phyloP scores from a whole-genome alignment of 2,888 invertebrate species.

The Augochlorella aurata region DNA sequence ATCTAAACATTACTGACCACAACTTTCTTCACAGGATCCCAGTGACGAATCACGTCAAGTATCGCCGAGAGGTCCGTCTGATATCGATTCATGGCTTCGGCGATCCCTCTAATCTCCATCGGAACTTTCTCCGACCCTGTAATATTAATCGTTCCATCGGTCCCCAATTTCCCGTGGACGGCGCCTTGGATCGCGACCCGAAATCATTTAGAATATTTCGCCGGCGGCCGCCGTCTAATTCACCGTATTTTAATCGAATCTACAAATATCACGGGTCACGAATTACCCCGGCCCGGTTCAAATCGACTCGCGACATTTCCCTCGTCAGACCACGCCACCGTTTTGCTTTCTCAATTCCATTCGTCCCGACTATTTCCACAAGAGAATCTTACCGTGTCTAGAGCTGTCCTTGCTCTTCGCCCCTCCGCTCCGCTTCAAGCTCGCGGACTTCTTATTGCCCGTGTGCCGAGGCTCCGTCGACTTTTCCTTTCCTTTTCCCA shows the following conservation, averaged over 20 bases:
- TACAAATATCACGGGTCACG: background rate
- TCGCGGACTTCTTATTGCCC: slow-evolving; percentile 40
- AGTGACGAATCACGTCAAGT: slow-evolving; percentile 58
- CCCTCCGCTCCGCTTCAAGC: slow-evolving; percentile 33
- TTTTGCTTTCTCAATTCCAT: background rate
- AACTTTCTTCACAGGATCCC: slow-evolving; percentile 60
- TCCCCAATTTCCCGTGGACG: background rate
- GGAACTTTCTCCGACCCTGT: slow-evolving; percentile 11
- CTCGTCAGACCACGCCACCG: background rate
- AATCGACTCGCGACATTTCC: slow-evolving; percentile 15
- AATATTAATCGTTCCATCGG: background rate
- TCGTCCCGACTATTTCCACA: background rate
- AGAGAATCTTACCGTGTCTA: slow-evolving; percentile 42
- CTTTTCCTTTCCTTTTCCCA: slow-evolving; percentile 18
- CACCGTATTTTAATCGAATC: slow-evolving; percentile 2
- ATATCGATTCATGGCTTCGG: slow-evolving; percentile 60
- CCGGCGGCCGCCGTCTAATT: background rate
- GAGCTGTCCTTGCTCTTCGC: slow-evolving; percentile 39
- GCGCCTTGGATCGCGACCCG: background rate
- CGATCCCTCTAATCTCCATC: slow-evolving; percentile 14
- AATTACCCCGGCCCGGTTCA: background rate
- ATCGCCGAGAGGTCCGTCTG: slow-evolving; percentile 58
- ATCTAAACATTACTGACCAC: slow-evolving; percentile 10
- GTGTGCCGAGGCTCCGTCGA: background rate
- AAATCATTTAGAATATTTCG: slow-evolving; percentile 1